Conservation (phyloP, 2,888 invertebrate species). For the Trissoscelio sp. region DNA sequence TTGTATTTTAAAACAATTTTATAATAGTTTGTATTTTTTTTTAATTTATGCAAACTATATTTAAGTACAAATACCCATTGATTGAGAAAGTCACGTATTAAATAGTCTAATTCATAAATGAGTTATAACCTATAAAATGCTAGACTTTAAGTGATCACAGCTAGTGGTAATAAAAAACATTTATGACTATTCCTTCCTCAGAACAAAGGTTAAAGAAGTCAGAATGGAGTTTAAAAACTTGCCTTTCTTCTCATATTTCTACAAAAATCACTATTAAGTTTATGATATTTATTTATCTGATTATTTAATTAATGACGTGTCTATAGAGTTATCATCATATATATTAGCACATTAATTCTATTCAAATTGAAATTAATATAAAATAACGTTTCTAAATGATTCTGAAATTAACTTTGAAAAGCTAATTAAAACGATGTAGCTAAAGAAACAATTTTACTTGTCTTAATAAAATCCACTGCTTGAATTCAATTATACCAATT, state of each 20-base stretch:
- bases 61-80: slow-evolving; percentile 74
- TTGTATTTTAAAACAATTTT: too few relatives aligned
- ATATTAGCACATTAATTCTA: slow-evolving; percentile 10
- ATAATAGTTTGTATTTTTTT: too few relatives aligned
- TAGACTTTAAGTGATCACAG: slow-evolving; percentile 75
- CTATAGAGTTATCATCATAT: slow-evolving; percentile 27
- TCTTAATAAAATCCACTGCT: too few relatives aligned
- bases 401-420: too few relatives aligned
- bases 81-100: slow-evolving; percentile 77
- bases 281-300: slow-evolving; percentile 67
- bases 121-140: slow-evolving; percentile 80
- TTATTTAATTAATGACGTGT: slow-evolving; percentile 75
- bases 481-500: too few relatives aligned
- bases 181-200: slow-evolving; percentile 74
- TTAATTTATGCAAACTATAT: too few relatives aligned
- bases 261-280: slow-evolving; percentile 73
- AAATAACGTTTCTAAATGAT: background rate
- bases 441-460: too few relatives aligned
- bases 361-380: background rate
- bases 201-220: slow-evolving; percentile 61
- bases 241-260: slow-evolving; percentile 67
- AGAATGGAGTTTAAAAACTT: slow-evolving; percentile 39
- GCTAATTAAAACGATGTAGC: too few relatives aligned
- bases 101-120: slow-evolving; percentile 80
- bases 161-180: slow-evolving; percentile 79